Evolutionary conservation across 2,888 invertebrate species (phyloP).

Genomic region (Chalcosyrphus nemorum): DNA sequence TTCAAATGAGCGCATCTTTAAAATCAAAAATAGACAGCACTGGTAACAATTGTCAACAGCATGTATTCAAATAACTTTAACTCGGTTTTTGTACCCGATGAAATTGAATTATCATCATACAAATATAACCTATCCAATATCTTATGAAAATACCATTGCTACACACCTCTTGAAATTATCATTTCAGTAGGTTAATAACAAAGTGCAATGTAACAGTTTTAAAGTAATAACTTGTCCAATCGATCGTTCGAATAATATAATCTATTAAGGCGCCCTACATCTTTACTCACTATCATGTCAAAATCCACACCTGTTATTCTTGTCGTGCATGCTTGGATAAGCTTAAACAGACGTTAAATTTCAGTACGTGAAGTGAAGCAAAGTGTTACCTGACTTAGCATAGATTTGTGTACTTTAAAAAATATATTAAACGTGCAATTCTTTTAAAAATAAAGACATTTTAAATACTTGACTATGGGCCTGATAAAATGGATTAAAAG

Average conservation of each 20-base stretch:
- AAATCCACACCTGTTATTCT: constrained; percentile 19
- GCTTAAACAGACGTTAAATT: constrained; percentile 38
- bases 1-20: no score
- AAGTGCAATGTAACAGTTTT: no score
- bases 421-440: constrained; percentile 12
- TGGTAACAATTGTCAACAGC: no score
- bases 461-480: constrained; percentile 60
- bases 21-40: no score
- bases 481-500: constrained; percentile 67
- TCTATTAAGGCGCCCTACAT: constrained; percentile 13
- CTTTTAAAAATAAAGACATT: constrained; percentile 8
- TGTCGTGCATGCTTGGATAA: constrained; percentile 50
- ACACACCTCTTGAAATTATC: background rate
- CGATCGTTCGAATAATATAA: background rate
- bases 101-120: no score
- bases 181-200: no score
- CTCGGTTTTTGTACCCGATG: no score
- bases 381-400: constrained; percentile 53
- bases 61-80: no score
- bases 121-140: no score
- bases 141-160: no score
- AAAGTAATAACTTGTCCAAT: no score
- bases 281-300: no score
- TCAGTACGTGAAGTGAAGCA: constrained; percentile 27
- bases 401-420: constrained; percentile 26